Evolutionary conservation across 2,113 vertebrate genomes (phyloP), one percentile per base, ranked within the genome.

Genomic region (Cochlearius cochlearius): DNA sequence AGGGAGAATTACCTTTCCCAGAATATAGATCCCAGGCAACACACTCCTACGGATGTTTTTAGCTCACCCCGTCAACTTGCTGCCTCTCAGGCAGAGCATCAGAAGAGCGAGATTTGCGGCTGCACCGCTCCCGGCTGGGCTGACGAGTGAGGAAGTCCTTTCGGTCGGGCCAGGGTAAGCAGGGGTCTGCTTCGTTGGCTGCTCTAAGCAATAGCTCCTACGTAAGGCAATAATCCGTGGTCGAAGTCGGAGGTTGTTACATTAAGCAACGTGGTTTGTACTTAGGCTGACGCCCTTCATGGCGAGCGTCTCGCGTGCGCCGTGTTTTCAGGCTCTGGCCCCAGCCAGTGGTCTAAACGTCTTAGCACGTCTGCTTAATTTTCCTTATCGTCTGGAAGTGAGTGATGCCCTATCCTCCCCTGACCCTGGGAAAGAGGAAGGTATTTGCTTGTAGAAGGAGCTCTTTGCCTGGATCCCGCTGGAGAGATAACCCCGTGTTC

Each of bases 381-480:
- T 94, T 71, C 83, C 60, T 91, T 95, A 86, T 94, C 4, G 0
- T 26, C 67, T 94, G 75, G 21, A 83, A 96, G n/a, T 7, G 41
- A 89, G 76, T 0, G 6, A 71, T 91, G 68, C 38, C 72, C 76
- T 78, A 27, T 63, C 72, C 76, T 91, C 81, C 55, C 68, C 67
- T 49, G 68, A 62, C 67, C 47, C 68, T 36, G 41, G 38, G 49
- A 92, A 59, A 90, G n/a, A 29, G 23, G 90, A 77, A 88, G 29
- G 71, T 68, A 94, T 38, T 82, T 73, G 36, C 81, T 82, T 88
- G 53, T 17, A 41, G 90, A 90, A 96, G 53, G 62, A 89, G 71
- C 26, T 73, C 59, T 90, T 88, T 83, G 82, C 88, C 62, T 90
- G 82, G 63, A 91, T 90, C 67, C 55, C 76, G 47, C 68, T 92